Conservation (phyloP, 2,888 invertebrate genomes). For the Agrilus cyanescens region DNA sequence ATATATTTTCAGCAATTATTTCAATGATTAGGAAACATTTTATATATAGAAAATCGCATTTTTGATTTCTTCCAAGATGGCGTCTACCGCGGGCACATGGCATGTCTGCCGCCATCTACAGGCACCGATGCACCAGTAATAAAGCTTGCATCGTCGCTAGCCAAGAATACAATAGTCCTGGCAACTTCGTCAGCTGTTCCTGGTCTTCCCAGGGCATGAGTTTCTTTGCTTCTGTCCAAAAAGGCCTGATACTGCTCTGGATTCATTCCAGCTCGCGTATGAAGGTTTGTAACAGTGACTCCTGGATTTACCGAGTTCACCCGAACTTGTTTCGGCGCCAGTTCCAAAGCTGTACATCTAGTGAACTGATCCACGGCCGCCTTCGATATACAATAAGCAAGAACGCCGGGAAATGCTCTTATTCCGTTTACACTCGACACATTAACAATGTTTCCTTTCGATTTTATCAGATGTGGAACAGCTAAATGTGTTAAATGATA, state of each 20-base stretch:
- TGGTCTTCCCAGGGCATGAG: slow-evolving; percentile 84
- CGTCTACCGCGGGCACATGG: slow-evolving; percentile 78
- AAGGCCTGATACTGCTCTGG: slow-evolving; percentile 74
- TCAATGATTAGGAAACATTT: too few species aligned
- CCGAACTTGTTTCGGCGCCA: slow-evolving; percentile 70
- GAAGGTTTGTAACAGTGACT: slow-evolving; percentile 79
- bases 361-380: slow-evolving; percentile 92
- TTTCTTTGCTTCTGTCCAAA: slow-evolving; percentile 70
- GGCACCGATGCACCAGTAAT: slow-evolving; percentile 83
- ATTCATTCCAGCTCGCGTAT: slow-evolving; percentile 74
- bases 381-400: slow-evolving; percentile 90
- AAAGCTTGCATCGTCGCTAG: slow-evolving; percentile 77
- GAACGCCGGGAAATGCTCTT: slow-evolving; percentile 76
- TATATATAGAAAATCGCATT: too few species aligned
- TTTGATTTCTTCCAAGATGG: background rate
- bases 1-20: too few species aligned
- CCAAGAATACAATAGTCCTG: slow-evolving; percentile 79
- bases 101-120: slow-evolving; percentile 91
- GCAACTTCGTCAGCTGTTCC: slow-evolving; percentile 82
- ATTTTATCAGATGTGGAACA: slow-evolving; percentile 70
- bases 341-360: slow-evolving; percentile 77
- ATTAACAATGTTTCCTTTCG: slow-evolving; percentile 87
- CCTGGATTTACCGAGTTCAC: slow-evolving; percentile 93
- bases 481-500: slow-evolving; percentile 78
- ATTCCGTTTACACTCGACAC: slow-evolving; percentile 91